Base-by-base conservation (phyloP, 2,113 vertebrate species). In the Actinemys pallida region DNA sequence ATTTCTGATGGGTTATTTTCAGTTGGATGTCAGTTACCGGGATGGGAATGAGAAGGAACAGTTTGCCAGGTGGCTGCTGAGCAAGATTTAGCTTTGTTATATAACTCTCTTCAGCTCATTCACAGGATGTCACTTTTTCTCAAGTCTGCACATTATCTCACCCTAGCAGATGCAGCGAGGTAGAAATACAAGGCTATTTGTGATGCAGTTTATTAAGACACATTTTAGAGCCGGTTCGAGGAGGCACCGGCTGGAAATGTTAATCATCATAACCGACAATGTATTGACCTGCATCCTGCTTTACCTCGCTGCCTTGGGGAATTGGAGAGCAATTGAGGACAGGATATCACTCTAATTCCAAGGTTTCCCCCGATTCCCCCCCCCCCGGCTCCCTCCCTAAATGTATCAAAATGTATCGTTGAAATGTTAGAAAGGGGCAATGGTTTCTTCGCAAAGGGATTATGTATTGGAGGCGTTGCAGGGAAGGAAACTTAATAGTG, bases 171-270 rank as follows among this genome's bases (percentile, higher is more conserved):
- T 85, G 90, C 94, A 93, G 78, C 72, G 72, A 97, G 95, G 94
- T 94, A 90, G 97, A 96, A 98, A 95, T 94, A 92, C 92, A 93
- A 95, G 95, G 92, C 90, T 92, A 87, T 96, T 96, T 95, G 96
- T 92, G 94, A 97, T 93, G 93, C 90, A 39, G 89, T 96, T 97
- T 97, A 97, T 97, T 97, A 98, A 98, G 98, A 96, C 65, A 24
- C 90, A 72, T 76, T 97, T 96, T 82, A 80, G 95, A 97, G 95
- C 89, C 42, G 79, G 83, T 92, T 96, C 52, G 93, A 98, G 94
- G 95, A 82, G 97, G 84, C 75, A 31, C 81, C 8, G 94, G 72
- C 92, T 97, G 96, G 90, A 95, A 97, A 96, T 90, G 92, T 97
- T 97, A 95, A 96, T 98, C 95, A 91, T 20, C 90, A 49, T 83